These are phyloP conservation scores for Butorides virescens DNA, from an alignment of 2,113 vertebrate species.

Conservation along the genomic window DNA sequence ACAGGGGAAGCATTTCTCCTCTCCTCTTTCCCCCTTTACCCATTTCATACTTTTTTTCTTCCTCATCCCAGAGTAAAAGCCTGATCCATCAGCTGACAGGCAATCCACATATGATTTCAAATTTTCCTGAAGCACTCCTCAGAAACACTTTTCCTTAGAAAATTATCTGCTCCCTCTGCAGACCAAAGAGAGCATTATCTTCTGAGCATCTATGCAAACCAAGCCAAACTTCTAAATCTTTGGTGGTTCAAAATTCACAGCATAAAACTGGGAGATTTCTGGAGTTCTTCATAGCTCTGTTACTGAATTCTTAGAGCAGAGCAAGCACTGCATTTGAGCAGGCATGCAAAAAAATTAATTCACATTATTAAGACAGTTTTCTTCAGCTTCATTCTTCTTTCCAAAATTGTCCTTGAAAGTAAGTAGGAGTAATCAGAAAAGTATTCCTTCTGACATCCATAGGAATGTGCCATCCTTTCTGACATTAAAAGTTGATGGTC, in stretches of 20 bases:
- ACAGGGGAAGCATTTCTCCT: not conserved
- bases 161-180: slow-evolving; percentile 41
- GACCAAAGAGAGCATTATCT: slow-evolving; percentile 19
- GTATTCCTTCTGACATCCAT: not conserved
- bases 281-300: not conserved
- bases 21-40: not conserved
- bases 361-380: not conserved
- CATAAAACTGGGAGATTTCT: not conserved
- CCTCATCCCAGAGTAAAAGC: not conserved
- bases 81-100: not conserved
- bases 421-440: not conserved
- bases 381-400: not conserved
- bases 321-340: not conserved
- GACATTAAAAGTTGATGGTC: not conserved
- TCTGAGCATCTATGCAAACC: not conserved
- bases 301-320: not conserved
- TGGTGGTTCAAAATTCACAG: not conserved
- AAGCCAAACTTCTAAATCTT: not conserved
- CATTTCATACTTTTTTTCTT: not conserved
- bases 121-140: not conserved
- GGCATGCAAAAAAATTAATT: not conserved
- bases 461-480: not conserved
- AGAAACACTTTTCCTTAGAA: not conserved
- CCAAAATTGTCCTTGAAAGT: not conserved
- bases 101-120: not conserved